Percentiles rank a stretch among this genome's conserved stretches.
Conservation (phyloP, 2,113 vertebrate species). For the Myotis lucifugus region DNA sequence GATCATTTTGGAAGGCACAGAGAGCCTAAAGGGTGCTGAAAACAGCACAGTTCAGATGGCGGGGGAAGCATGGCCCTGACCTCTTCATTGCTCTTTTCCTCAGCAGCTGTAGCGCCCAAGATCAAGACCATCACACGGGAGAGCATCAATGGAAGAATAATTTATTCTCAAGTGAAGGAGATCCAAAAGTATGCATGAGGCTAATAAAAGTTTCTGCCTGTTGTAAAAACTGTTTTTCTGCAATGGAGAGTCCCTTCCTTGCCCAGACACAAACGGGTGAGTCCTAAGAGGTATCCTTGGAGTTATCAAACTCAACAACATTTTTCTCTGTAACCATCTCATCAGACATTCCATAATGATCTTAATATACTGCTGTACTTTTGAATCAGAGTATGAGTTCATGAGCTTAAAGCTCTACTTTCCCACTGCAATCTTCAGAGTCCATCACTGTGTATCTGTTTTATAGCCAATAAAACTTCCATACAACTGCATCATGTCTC, state of each 20-base stretch:
- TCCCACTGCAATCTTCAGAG: neutral
- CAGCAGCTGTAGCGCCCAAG: slow-evolving; percentile 81
- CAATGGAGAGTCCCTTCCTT: neutral
- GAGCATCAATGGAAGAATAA: slow-evolving; percentile 91
- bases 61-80: neutral
- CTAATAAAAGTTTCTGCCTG: neutral
- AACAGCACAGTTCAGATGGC: no score
- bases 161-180: slow-evolving; percentile 91
- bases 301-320: neutral
- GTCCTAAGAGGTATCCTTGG: neutral
- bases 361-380: neutral
- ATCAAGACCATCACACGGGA: slow-evolving; percentile 94
- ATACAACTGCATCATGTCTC: neutral
- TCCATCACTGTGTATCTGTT: neutral
- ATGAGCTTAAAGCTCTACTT: slow-evolving; percentile 6
- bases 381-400: neutral
- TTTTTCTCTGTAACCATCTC: neutral
- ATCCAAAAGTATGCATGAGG: slow-evolving; percentile 86
- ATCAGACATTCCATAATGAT: slow-evolving; percentile 1
- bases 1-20: neutral
- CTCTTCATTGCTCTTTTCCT: slow-evolving; percentile 44
- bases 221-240: slow-evolving; percentile 35
- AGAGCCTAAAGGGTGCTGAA: neutral
- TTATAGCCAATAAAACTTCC: slow-evolving; percentile 68
- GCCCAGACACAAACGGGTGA: slow-evolving; percentile 21